Base-by-base conservation (phyloP, 2,797 vertebrate genomes). In the Fratercula arctica region DNA sequence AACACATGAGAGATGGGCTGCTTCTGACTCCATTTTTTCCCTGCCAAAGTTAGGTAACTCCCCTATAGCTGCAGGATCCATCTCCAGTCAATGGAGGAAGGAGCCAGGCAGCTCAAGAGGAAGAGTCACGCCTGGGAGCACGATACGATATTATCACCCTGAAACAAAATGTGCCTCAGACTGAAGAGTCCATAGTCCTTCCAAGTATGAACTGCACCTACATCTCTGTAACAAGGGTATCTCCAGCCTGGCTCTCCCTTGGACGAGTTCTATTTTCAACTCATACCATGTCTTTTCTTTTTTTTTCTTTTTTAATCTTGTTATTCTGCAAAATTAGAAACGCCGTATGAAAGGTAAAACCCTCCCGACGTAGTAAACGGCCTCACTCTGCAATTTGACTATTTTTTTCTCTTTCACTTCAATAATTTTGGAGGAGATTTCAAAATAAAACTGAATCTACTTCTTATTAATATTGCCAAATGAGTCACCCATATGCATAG, bases 391-490 rank as follows among this genome's bases (percentile, higher is more conserved):
- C 86, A 60, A 79, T 16, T 56, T 45, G 64, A 85, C n/a, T 84
- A 8, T 67, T 94, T 56, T 56, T 56, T 70, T 75, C 53, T 83
- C 82, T 73, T 93, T 88, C 45, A 39, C 61, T 81, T 78, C 9
- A 82, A 87, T 70, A 63, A 82, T 90, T 90, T 77, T 73, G 60
- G 83, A 64, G 69, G 77, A 76, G 77, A 92, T 80, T 93, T 87
- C 67, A 77, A 89, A 93, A 83, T 61, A 92, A 93, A 96, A 77
- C 86, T 13, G 11, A 75, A 63, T 39, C 66, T 63, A 79, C 43
- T 81, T 53, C 51, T 53, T 50, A 61, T 80, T 90, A 89, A 85
- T 83, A 87, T 66, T 74, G 88, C 91, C 85, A 96, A 93, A 85
- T 19, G 37, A 93, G 74, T 93, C 88, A 85, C 41, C 64, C 86